Conservation (phyloP, 1,140 invertebrate species). For the Dreissena polymorpha region DNA sequence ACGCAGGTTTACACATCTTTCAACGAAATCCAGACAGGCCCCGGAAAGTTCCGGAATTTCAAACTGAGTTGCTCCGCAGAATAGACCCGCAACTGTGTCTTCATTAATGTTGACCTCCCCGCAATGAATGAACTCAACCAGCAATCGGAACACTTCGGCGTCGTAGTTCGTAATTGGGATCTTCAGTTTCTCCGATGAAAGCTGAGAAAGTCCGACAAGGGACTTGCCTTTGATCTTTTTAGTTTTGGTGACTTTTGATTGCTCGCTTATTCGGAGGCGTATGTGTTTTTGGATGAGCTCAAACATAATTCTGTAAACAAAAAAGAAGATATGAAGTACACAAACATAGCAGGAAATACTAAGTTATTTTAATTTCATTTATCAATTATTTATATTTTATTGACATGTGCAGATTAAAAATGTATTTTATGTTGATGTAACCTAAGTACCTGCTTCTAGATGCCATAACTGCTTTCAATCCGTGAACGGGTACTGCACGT, state of each 20-base stretch:
- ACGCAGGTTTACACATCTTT: conserved; percentile 29
- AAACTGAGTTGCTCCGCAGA: conserved; percentile 51
- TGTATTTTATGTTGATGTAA: not conserved
- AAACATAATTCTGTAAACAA: conserved; percentile 58
- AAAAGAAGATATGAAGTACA: not conserved
- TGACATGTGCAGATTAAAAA: not conserved
- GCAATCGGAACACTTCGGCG: conserved; percentile 19
- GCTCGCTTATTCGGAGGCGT: not conserved
- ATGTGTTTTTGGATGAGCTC: conserved; percentile 56
- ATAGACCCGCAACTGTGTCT: conserved; percentile 38
- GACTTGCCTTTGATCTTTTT: conserved; percentile 9
- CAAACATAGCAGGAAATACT: not conserved
- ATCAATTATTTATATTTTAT: too few relatives aligned
- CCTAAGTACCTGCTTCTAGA: conserved; percentile 88
- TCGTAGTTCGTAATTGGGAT: conserved; percentile 41
- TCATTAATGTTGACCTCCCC: conserved; percentile 40
- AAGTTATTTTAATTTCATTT: too few relatives aligned
- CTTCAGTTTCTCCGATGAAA: conserved; percentile 14
- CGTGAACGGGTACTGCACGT: conserved; percentile 95
- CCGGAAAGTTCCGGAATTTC: conserved; percentile 37
- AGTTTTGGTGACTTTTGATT: not conserved
- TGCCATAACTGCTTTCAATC: conserved; percentile 94
- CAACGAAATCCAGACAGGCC: conserved; percentile 52
- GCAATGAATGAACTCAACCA: conserved; percentile 44
- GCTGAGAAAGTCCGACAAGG: not conserved